Conservation (phyloP, 2,113 vertebrate genomes). For the Lycaon pictus region DNA sequence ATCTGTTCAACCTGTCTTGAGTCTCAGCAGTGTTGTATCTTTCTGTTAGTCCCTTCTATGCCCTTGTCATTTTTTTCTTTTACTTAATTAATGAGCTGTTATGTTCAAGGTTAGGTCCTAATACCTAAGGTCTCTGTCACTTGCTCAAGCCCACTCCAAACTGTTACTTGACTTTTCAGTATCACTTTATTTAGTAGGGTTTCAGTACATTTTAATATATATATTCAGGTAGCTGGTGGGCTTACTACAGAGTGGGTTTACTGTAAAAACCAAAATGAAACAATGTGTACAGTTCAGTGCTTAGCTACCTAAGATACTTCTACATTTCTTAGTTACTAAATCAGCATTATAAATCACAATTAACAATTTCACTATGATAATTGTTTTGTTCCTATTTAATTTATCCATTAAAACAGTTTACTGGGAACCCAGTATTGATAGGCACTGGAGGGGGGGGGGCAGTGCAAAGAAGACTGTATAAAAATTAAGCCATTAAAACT, state of each 20-base stretch:
- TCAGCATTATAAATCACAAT: not conserved
- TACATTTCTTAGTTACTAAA: not conserved
- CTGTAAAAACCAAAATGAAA: not conserved
- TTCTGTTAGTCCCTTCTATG: not conserved
- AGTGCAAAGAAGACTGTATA: not conserved
- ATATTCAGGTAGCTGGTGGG: not conserved
- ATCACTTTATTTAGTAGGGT: not conserved
- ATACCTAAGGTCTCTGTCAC: not conserved
- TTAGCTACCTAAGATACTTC: not conserved
- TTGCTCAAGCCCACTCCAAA: not conserved
- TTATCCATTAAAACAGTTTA: not conserved
- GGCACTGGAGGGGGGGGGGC: not conserved
- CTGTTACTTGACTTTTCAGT: not conserved
- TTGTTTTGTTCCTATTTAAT: not conserved
- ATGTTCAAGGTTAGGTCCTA: not conserved
- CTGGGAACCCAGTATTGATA: not conserved
- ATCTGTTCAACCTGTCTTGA: not conserved
- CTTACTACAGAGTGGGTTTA: not conserved
- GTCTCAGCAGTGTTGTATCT: not conserved
- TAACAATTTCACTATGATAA: not conserved
- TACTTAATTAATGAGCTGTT: not conserved
- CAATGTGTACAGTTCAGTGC: not conserved
- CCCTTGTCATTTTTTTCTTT: not conserved
- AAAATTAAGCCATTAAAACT: not conserved
- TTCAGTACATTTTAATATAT: not conserved